A percentile compares a stretch with the other conserved stretches of the same genome.
phyloP scores from a whole-genome alignment of 2,797 vertebrate genomes.

The Acanthis flammea region DNA sequence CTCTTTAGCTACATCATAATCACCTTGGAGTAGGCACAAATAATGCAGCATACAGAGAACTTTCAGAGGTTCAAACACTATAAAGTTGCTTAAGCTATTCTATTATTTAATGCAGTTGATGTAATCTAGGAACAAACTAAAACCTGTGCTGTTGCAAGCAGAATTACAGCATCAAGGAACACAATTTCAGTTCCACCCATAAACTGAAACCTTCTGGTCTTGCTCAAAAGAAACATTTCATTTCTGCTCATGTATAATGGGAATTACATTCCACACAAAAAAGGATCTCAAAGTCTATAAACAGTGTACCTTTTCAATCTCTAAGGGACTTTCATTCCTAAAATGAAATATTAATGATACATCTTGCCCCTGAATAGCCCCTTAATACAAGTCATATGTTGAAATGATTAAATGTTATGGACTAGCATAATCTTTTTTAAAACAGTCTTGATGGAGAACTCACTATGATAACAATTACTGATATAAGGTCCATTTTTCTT shows the following conservation, averaged over 20 bases:
- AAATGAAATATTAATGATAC: conserved; percentile 69
- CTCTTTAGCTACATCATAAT: conserved; percentile 24
- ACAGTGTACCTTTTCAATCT: conserved; percentile 70
- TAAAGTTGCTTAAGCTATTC: conserved; percentile 39
- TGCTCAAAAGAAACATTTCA: conserved; percentile 38
- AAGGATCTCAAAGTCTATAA: conserved; percentile 63
- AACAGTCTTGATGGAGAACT: conserved; percentile 57
- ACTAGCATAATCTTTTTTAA: conserved; percentile 58
- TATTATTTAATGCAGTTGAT: neutral
- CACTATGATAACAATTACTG: conserved; percentile 56
- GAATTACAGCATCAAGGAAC: conserved; percentile 52
- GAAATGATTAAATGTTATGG: conserved; percentile 65
- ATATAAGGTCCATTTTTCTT: conserved; percentile 47
- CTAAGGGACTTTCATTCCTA: conserved; percentile 63
- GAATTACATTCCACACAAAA: conserved; percentile 64
- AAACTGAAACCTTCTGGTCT: conserved; percentile 62
- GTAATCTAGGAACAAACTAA: conserved; percentile 49
- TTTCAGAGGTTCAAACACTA: conserved; percentile 37
- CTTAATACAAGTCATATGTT: conserved; percentile 72
- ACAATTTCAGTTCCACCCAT: conserved; percentile 49
- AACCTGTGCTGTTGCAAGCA: conserved; percentile 25
- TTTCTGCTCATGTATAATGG: conserved; percentile 62
- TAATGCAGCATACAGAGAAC: conserved; percentile 47
- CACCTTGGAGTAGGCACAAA: conserved; percentile 38
- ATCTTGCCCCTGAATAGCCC: conserved; percentile 60